These are phyloP conservation scores for Limulus polyphemus DNA, from an alignment of 2,888 invertebrate genomes.

Conservation along the genomic window DNA sequence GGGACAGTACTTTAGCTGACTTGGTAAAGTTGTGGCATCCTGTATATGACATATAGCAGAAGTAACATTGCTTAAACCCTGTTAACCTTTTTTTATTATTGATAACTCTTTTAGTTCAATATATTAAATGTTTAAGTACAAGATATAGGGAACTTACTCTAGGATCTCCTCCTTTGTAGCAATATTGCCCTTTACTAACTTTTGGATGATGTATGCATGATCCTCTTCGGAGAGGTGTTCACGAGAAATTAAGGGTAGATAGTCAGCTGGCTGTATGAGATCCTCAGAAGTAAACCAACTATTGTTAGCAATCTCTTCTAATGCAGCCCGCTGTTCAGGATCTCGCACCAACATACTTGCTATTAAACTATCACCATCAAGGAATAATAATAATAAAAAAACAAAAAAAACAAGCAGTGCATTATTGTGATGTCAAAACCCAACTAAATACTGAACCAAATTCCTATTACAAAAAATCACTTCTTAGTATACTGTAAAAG, in stretches of 20 bases:
- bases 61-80: too few species aligned
- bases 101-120: background rate
- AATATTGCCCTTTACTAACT: conserved; percentile 91
- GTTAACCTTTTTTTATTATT: background rate
- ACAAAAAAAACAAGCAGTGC: too few species aligned
- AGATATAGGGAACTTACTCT: conserved; percentile 47
- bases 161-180: conserved; percentile 87
- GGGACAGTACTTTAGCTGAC: too few species aligned
- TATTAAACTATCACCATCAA: conserved; percentile 53
- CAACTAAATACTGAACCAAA: too few species aligned
- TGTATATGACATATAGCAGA: too few species aligned
- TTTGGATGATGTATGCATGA: conserved; percentile 77
- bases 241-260: conserved; percentile 70
- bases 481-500: too few species aligned
- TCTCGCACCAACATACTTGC: conserved; percentile 84
- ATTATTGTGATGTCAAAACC: too few species aligned
- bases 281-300: conserved; percentile 49
- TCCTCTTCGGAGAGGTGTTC: conserved; percentile 85
- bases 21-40: too few species aligned
- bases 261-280: conserved; percentile 42
- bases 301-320: conserved; percentile 75
- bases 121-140: background rate
- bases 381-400: conserved; percentile 1
- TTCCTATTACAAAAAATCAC: too few species aligned
- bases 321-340: conserved; percentile 75